Conservation (phyloP, 2,888 invertebrate genomes). For the Dexiosoma caninum region DNA sequence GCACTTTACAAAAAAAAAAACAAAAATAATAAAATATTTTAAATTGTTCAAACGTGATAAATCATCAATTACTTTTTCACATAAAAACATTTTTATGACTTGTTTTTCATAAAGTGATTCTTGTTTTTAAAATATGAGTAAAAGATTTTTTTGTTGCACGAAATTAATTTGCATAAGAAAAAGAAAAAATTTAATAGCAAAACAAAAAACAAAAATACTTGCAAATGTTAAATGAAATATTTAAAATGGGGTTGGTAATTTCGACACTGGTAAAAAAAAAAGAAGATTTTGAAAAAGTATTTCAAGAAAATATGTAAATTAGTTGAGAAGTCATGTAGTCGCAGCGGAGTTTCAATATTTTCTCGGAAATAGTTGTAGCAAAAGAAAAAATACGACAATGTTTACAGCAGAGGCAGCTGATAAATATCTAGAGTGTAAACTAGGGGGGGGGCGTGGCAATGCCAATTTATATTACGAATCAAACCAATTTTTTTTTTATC, state of each 20-base stretch:
- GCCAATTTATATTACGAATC: no score
- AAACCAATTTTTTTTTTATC: no score
- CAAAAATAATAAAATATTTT: constrained; percentile 16
- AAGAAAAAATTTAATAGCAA: neutral
- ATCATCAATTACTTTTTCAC: constrained; percentile 63
- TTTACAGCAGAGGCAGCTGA: no score
- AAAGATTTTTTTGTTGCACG: neutral
- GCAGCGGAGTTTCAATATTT: no score
- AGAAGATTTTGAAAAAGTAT: neutral
- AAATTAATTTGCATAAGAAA: constrained; percentile 43
- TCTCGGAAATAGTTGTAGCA: no score
- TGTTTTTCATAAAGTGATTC: constrained; percentile 48
- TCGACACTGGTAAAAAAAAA: neutral
- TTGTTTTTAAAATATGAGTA: neutral
- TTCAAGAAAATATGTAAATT: constrained; percentile 13
- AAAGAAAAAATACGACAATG: no score
- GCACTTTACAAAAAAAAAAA: constrained; percentile 9
- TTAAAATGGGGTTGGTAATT: neutral
- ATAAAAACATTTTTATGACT: constrained; percentile 46
- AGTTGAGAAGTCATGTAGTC: neutral
- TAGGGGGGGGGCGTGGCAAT: no score
- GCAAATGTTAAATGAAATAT: neutral
- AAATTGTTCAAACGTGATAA: constrained; percentile 64
- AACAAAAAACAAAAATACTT: neutral
- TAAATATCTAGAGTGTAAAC: no score